phyloP scores from a whole-genome alignment of 2,113 vertebrate genomes.

The Catagonus wagneri region DNA sequence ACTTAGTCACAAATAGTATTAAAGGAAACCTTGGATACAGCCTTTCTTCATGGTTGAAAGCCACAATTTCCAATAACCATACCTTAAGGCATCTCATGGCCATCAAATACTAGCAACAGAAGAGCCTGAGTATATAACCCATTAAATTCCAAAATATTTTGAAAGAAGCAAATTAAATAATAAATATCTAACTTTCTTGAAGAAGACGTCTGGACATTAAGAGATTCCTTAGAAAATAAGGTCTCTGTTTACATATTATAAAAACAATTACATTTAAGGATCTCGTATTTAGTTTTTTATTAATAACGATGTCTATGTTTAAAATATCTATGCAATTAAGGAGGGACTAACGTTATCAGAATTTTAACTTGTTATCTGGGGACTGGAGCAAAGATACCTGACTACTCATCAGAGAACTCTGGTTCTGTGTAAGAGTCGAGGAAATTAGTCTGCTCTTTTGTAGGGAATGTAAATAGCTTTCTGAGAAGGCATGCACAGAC shows the following conservation, averaged over 20 bases:
- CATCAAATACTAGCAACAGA: background rate
- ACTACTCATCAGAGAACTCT: background rate
- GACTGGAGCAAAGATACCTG: background rate
- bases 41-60: background rate
- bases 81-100: background rate
- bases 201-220: slow-evolving; percentile 23
- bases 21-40: background rate
- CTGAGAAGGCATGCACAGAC: background rate
- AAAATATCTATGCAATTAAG: background rate
- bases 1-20: background rate
- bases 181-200: background rate
- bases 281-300: background rate
- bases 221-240: background rate
- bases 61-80: background rate
- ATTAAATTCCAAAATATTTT: background rate
- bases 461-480: background rate
- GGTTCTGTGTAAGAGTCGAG: background rate
- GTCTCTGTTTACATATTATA: background rate
- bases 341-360: background rate
- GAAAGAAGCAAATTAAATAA: background rate
- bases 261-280: background rate
- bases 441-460: background rate
- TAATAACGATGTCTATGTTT: background rate
- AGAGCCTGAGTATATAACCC: background rate
- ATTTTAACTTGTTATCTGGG: background rate